Evolutionary conservation across 2,888 invertebrate species (phyloP).

Genomic region (Microchrysa polita): DNA sequence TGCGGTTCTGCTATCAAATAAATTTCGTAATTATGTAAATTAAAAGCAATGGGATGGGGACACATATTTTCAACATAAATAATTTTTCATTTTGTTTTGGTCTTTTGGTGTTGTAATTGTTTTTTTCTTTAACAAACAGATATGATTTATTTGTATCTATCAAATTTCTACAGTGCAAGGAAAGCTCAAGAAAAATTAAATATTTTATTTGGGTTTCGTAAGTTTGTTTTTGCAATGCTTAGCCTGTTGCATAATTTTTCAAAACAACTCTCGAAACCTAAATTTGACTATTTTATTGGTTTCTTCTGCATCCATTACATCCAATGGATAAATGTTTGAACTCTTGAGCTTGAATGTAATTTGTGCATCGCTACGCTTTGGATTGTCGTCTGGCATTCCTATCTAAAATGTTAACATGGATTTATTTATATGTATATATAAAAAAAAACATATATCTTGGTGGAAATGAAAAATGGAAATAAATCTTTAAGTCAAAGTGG

Average conservation of each 20-base stretch:
- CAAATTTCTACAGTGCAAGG: conserved; percentile 9
- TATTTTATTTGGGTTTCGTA: no score
- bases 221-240: no score
- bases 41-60: no score
- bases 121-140: conserved; percentile 6
- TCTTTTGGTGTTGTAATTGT: neutral
- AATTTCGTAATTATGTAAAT: no score
- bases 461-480: no score
- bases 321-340: neutral
- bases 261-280: neutral
- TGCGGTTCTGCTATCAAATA: no score
- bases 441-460: no score
- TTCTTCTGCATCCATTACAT: neutral
- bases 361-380: conserved; percentile 54
- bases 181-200: conserved; percentile 19
- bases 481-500: no score
- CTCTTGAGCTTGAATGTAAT: conserved; percentile 53
- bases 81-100: no score
- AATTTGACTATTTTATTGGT: neutral
- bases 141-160: no score
- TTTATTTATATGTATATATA: conserved; percentile 32
- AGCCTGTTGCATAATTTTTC: neutral
- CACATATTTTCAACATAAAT: no score
- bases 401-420: conserved; percentile 54
- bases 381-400: conserved; percentile 56